Evolutionary conservation across 1,140 invertebrate species (phyloP).

Genomic region (Tyrophagus putrescentiae): DNA sequence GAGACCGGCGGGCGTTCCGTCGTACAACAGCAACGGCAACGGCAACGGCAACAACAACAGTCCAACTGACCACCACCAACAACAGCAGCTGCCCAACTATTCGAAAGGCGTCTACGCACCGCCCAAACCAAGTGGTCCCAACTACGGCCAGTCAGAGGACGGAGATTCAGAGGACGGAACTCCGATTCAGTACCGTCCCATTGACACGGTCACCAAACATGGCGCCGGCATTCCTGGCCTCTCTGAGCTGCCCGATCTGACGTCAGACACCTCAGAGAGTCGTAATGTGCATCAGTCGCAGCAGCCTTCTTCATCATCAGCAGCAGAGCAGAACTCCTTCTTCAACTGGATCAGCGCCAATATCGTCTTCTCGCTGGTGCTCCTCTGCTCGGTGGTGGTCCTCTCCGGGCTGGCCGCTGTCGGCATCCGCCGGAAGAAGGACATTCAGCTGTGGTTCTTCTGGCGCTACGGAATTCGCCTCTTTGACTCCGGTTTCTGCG

Average conservation of each 20-base stretch:
- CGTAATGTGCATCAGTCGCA: not conserved
- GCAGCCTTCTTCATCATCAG: not conserved
- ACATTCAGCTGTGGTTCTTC: slow-evolving; percentile 75
- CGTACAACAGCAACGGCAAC: slow-evolving; percentile 25
- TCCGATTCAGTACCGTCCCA: not conserved
- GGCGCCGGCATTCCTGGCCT: not conserved
- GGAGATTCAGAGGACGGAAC: not conserved
- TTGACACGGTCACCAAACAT: not conserved
- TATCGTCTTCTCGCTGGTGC: not conserved
- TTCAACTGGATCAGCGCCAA: not conserved
- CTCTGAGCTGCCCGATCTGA: not conserved
- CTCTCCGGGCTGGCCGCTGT: not conserved
- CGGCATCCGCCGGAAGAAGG: slow-evolving; percentile 38
- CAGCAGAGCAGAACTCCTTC: not conserved
- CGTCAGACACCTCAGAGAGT: not conserved
- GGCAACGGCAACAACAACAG: slow-evolving; percentile 13
- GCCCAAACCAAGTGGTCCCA: no score
- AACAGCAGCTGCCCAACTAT: not conserved
- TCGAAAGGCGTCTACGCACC: not conserved
- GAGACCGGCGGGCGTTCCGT: no score
- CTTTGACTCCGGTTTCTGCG: slow-evolving; percentile 22
- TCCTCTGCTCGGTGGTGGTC: no score
- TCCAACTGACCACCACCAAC: not conserved
- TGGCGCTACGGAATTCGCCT: slow-evolving; percentile 68
- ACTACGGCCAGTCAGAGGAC: not conserved